These are phyloP conservation scores for Cardiocondyla obscurior DNA, from an alignment of 1,140 invertebrate species.

Conservation along the genomic window DNA sequence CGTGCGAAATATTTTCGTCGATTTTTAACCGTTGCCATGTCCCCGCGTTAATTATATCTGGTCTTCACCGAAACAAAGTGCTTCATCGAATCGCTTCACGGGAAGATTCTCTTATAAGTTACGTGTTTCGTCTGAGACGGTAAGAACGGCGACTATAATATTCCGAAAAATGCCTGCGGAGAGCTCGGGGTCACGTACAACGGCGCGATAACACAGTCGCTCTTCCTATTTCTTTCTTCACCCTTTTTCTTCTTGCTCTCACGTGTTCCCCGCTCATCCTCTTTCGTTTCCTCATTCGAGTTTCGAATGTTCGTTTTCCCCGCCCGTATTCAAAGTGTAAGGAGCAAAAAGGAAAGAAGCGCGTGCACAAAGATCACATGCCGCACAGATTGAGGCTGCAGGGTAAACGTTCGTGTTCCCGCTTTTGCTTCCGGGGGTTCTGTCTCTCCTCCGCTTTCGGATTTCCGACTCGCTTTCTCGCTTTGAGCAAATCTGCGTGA, in stretches of 20 bases:
- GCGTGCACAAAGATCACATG: slow-evolving; percentile 74
- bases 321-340: slow-evolving; percentile 75
- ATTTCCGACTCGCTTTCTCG: slow-evolving; percentile 54
- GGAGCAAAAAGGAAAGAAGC: slow-evolving; percentile 63
- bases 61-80: neutral
- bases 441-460: slow-evolving; percentile 38
- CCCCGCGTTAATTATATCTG: neutral
- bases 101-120: slow-evolving; percentile 39
- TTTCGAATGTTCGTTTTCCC: slow-evolving; percentile 12
- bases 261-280: neutral
- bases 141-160: slow-evolving; percentile 24
- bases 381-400: slow-evolving; percentile 77
- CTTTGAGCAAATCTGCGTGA: slow-evolving; percentile 76
- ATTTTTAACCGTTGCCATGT: neutral
- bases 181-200: slow-evolving; percentile 75
- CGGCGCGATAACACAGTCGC: slow-evolving; percentile 75
- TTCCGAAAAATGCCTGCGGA: slow-evolving; percentile 66
- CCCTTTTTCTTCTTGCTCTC: neutral
- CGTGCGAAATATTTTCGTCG: neutral
- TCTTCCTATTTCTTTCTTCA: neutral
- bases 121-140: slow-evolving; percentile 49
- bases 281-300: slow-evolving; percentile 18
- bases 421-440: slow-evolving; percentile 14
- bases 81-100: slow-evolving; percentile 53
- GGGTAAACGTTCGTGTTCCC: slow-evolving; percentile 77